Conservation (phyloP, 2,797 vertebrate species). For the Eulemur mongoz region DNA sequence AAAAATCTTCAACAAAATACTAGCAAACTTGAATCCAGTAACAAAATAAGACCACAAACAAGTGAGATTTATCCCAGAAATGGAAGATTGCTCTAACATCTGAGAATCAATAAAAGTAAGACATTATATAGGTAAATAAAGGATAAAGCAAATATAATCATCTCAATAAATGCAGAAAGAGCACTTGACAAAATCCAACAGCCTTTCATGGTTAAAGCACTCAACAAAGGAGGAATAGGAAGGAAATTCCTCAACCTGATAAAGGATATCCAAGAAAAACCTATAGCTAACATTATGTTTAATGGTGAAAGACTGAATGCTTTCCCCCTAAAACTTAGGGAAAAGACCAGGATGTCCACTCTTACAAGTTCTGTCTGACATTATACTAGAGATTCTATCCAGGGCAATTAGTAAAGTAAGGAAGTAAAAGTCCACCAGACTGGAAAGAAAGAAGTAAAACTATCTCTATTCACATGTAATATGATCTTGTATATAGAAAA, state of each 20-base stretch:
- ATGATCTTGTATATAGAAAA: neutral
- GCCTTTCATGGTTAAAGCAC: neutral
- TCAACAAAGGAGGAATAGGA: neutral
- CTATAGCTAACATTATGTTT: neutral
- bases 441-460: neutral
- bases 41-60: neutral
- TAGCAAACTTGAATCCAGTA: neutral
- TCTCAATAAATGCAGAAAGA: neutral
- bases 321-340: neutral
- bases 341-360: neutral
- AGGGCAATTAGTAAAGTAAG: neutral
- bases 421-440: neutral
- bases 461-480: neutral
- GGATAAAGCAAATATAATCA: neutral
- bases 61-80: neutral
- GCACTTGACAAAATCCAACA: neutral
- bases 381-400: neutral
- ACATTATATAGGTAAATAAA: neutral
- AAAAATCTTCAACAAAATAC: neutral
- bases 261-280: neutral
- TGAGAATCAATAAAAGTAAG: slow-evolving; percentile 12
- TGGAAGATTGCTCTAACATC: neutral
- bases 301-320: neutral
- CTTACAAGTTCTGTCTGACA: neutral
- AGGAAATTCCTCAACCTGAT: neutral